Conservation (phyloP, 2,113 vertebrate species). For the Ameiurus melas region DNA sequence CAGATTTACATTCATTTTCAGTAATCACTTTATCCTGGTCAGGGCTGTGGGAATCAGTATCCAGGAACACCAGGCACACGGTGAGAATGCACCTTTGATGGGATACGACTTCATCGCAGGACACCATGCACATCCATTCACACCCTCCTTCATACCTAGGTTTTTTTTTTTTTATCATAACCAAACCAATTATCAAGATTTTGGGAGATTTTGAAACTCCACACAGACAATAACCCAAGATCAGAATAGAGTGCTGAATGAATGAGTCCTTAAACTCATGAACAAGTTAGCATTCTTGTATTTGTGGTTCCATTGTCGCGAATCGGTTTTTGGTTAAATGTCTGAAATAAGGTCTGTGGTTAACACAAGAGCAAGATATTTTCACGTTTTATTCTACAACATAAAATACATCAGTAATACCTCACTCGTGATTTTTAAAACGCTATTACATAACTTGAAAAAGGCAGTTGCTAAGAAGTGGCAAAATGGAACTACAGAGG, state of each 20-base stretch:
- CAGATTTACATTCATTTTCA: not conserved
- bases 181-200: not conserved
- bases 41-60: not conserved
- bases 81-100: not conserved
- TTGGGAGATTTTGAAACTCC: not conserved
- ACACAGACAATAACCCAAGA: not conserved
- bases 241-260: not conserved
- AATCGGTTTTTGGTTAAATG: too few species aligned
- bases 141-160: not conserved
- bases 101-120: not conserved
- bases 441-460: too few species aligned
- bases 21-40: not conserved
- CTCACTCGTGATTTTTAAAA: too few species aligned
- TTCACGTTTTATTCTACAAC: too few species aligned
- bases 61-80: not conserved
- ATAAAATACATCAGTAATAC: too few species aligned
- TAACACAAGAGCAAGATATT: too few species aligned
- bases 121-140: not conserved
- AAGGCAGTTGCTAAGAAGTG: too few species aligned
- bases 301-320: too few species aligned
- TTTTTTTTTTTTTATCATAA: not conserved
- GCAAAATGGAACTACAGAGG: too few species aligned
- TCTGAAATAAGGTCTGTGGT: too few species aligned
- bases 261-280: too few species aligned
- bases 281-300: too few species aligned